These are phyloP conservation scores for Zeus faber DNA, from an alignment of 2,113 vertebrate genomes.

Conservation along the genomic window DNA sequence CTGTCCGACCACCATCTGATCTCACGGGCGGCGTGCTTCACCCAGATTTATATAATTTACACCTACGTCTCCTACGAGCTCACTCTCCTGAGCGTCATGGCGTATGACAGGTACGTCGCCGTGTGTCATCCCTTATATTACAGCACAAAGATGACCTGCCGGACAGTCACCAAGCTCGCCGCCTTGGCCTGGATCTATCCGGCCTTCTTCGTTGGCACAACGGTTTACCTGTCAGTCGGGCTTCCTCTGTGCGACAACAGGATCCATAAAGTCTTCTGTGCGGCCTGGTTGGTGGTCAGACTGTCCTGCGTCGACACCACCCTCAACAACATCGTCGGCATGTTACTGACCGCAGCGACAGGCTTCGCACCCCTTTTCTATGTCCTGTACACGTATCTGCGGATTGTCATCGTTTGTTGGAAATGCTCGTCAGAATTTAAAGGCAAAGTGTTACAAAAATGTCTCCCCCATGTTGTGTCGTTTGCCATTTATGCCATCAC, in stretches of 20 bases:
- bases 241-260: slow-evolving; percentile 58
- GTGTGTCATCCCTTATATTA: slow-evolving; percentile 66
- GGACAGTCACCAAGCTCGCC: slow-evolving; percentile 19
- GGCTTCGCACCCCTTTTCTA: slow-evolving; percentile 19
- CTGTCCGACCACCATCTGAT: slow-evolving; percentile 44
- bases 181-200: slow-evolving; percentile 30
- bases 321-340: slow-evolving; percentile 20
- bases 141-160: slow-evolving; percentile 53
- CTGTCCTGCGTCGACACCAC: slow-evolving; percentile 36
- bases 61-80: slow-evolving; percentile 54
- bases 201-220: slow-evolving; percentile 33
- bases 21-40: slow-evolving; percentile 46
- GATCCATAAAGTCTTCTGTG: slow-evolving; percentile 53
- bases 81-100: slow-evolving; percentile 63
- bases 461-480: slow-evolving; percentile 27
- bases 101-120: slow-evolving; percentile 61
- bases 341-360: slow-evolving; percentile 14
- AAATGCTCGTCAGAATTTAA: slow-evolving; percentile 20
- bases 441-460: slow-evolving; percentile 28
- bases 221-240: slow-evolving; percentile 32
- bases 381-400: slow-evolving; percentile 25
- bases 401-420: slow-evolving; percentile 40
- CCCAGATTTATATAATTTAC: slow-evolving; percentile 59
- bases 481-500: slow-evolving; percentile 28
- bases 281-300: slow-evolving; percentile 45